These are phyloP conservation scores for Galagoides demidoff DNA, from an alignment of 2,797 vertebrate genomes.

Conservation along the genomic window DNA sequence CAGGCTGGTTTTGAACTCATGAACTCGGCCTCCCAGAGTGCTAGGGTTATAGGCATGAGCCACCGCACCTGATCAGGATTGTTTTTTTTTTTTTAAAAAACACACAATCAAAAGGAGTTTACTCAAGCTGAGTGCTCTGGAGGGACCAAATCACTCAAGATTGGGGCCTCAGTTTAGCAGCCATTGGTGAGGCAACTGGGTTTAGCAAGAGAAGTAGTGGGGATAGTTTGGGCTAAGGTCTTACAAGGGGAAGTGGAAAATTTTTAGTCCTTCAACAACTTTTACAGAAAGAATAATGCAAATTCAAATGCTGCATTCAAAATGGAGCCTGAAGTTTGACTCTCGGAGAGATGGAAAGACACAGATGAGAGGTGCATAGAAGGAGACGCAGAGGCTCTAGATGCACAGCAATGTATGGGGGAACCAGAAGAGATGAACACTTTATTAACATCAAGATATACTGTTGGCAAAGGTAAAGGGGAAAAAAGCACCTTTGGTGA, in stretches of 20 bases:
- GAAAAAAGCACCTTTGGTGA: neutral
- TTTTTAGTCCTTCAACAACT: neutral
- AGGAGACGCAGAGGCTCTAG: neutral
- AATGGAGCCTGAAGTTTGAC: neutral
- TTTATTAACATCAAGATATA: neutral
- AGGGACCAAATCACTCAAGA: neutral
- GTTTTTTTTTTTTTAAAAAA: neutral
- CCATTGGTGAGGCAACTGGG: neutral
- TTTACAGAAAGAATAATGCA: conserved; percentile 1
- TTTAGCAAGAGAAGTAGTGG: neutral
- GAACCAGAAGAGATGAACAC: neutral
- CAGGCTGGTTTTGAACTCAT: too few species aligned
- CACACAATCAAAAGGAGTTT: neutral
- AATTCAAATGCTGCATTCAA: neutral
- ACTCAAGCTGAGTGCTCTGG: neutral
- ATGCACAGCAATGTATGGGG: neutral
- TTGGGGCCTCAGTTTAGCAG: neutral
- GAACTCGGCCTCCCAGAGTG: too few species aligned
- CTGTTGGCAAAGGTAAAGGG: conserved; percentile 17
- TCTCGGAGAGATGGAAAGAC: neutral
- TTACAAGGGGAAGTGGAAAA: neutral
- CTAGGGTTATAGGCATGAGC: too few species aligned
- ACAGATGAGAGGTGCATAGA: neutral
- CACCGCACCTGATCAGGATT: too few species aligned
- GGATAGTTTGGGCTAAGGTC: neutral